Evolutionary conservation across 2,113 vertebrate species (phyloP), one percentile per base, ranked within the genome.

Genomic region (Uropsilus gracilis): DNA sequence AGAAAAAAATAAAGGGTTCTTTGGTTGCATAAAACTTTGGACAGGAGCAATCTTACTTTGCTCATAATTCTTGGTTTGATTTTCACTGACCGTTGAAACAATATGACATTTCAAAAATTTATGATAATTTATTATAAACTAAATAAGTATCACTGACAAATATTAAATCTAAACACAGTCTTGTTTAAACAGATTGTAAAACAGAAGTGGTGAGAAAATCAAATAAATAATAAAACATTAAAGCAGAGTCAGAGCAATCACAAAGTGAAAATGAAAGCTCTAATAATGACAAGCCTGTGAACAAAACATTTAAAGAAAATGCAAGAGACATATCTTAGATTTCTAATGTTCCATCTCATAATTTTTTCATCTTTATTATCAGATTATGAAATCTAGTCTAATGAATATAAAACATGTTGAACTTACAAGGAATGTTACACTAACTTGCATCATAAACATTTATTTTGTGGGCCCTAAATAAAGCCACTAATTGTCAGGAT

Each of bases 201-300:
- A 50, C 94, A 97, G 97, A 96, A 95, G 93, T 89, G 18, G 50
- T 96, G 90, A 96, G 91, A 96, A 92, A 91, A 34, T 61, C 66
- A 89, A 94, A 83, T 92, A 95, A 96, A 94, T 94, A 94, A 90
- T 84, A 96, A 96, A 91, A 82, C 46, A 87, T 84, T 59, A 76
- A 68, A 88, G 82, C 89, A 32, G 72, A 97, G 77, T 94, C n/a
- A 78, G 42, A 96, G 93, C 86, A 90, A 87, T 92, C 95, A 95
- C 73, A 59, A 76, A 89, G 92, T 94, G 95, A 93, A 94, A 93
- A 97, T 34, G 88, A 72, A 95, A 82, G 44, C 95, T 88, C 68
- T 97, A 96, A 95, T 96, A 94, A 86, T 94, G 96, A 96, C 92
- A 93, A 92, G 61, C 63, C 72, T 96, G 95, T 72, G 95, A 97